These are phyloP conservation scores for Nematostella vectensis DNA, from an alignment of 92 coral and sea anemone genomes.

Conservation along the genomic window DNA sequence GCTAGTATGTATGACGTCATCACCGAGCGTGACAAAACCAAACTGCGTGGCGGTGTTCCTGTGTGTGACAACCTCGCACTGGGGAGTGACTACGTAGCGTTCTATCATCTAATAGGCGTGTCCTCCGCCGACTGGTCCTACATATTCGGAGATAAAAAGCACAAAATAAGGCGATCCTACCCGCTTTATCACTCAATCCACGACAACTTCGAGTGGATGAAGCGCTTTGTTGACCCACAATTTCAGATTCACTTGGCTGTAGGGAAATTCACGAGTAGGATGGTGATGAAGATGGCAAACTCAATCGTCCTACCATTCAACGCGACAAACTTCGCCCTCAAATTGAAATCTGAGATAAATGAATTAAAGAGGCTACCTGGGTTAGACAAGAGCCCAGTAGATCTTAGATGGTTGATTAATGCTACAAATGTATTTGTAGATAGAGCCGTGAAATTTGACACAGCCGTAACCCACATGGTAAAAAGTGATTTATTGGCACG, in stretches of 20 bases:
- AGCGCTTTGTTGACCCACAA: conserved; percentile 76
- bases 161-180: conserved; percentile 55
- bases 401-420: too few species aligned
- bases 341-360: conserved; percentile 15
- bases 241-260: conserved; percentile 83
- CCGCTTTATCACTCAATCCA: conserved; percentile 85
- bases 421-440: not conserved
- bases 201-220: conserved; percentile 76
- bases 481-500: not conserved
- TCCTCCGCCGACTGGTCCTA: conserved; percentile 86
- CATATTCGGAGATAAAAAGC: conserved; percentile 48
- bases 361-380: conserved; percentile 5
- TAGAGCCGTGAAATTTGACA: not conserved
- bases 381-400: not conserved
- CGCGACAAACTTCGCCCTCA: conserved; percentile 43
- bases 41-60: conserved; percentile 33
- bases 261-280: conserved; percentile 44
- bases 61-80: conserved; percentile 48
- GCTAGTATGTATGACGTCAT: conserved; percentile 81
- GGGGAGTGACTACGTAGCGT: conserved; percentile 80
- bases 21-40: conserved; percentile 57
- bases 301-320: conserved; percentile 60
- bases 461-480: not conserved
- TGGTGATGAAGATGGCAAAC: conserved; percentile 56
- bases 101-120: conserved; percentile 72